Evolutionary conservation across 2,797 vertebrate genomes (phyloP).

Genomic region (Mormyrops boulengeri): DNA sequence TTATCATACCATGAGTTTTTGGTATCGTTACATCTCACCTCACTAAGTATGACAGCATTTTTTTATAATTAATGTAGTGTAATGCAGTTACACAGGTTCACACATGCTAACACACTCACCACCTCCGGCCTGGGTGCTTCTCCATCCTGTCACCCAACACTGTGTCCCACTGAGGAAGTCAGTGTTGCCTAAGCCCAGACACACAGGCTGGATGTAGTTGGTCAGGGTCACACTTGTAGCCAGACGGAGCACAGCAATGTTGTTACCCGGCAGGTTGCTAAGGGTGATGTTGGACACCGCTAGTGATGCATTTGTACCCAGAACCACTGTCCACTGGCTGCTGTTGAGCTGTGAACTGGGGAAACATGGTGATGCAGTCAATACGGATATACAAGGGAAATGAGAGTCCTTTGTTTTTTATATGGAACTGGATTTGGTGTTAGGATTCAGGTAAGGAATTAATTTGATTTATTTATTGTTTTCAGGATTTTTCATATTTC

Average conservation of each 20-base stretch:
- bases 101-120: background rate
- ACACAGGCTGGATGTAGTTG: background rate
- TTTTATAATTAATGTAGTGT: background rate
- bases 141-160: background rate
- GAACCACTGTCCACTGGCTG: background rate
- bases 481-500: background rate
- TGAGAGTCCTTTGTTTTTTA: background rate
- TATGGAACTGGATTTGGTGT: background rate
- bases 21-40: background rate
- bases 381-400: background rate
- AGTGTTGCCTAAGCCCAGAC: background rate
- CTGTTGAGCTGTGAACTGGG: background rate
- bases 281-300: background rate
- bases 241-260: background rate
- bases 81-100: background rate
- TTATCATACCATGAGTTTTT: background rate
- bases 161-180: background rate
- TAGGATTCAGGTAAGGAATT: background rate
- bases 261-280: background rate
- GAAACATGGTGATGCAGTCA: background rate
- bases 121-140: background rate
- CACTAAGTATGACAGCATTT: background rate
- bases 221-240: background rate
- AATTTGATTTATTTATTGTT: background rate
- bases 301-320: background rate